These are phyloP conservation scores for Mus caroli DNA, from an alignment of 2,797 vertebrate genomes.

Conservation along the genomic window DNA sequence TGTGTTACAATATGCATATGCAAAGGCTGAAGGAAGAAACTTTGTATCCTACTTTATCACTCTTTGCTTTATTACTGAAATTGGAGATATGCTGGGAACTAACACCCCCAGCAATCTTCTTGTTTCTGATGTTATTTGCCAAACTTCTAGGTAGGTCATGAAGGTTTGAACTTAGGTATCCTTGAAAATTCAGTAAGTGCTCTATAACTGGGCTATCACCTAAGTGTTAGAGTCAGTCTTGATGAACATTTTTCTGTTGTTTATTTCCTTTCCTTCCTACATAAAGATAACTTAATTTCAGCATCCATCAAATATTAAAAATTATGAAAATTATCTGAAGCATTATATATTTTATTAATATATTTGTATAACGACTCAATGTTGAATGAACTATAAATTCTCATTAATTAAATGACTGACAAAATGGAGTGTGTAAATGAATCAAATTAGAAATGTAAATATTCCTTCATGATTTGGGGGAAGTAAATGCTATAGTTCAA, in stretches of 20 bases:
- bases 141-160: neutral
- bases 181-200: neutral
- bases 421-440: neutral
- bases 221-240: neutral
- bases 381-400: neutral
- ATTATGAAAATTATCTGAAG: neutral
- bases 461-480: neutral
- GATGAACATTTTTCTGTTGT: neutral
- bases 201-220: neutral
- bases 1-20: neutral
- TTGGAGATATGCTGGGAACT: neutral
- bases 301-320: neutral
- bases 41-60: neutral
- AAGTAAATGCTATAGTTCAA: neutral
- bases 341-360: neutral
- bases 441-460: neutral
- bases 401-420: neutral
- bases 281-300: neutral
- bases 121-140: neutral
- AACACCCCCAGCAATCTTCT: neutral
- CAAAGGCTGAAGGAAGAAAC: neutral
- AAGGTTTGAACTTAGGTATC: neutral
- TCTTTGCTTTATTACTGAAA: neutral
- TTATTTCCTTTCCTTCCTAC: neutral
- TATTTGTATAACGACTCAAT: neutral